Base-by-base conservation (phyloP, 2,113 vertebrate species). In the Pithys albifrons region DNA sequence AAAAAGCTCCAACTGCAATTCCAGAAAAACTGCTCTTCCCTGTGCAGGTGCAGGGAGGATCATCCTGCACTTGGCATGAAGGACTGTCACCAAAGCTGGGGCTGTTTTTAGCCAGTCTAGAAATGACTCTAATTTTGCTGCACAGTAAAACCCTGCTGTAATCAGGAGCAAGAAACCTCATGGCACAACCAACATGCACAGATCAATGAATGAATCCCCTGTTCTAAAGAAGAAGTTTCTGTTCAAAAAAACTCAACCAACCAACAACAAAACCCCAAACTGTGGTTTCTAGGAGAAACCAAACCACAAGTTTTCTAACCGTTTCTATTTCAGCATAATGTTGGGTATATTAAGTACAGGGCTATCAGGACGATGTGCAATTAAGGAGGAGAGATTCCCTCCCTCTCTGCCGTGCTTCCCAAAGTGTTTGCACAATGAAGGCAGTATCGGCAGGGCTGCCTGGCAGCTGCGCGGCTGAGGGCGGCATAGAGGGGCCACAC, bases 141-240 rank as follows among this genome's bases (percentile, higher is more conserved):
- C 43, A n/a, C 29, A 45, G 52, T 48, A 6, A 79, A 94, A 14
- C 78, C 48, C 66, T 8, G 71, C 75, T 35, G 25, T 22, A 39
- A 55, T 31, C 74, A 57, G 39, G 43, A 69, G 43, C 3, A 19
- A 10, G 57, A 79, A 57, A 93, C 23, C 85, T 93, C 22, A 2
- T 23, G 18, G 57, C 58, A 11, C 14, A 10, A 31, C 77, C 13
- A 27, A 10, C 13, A 1, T 14, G 1, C 39, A 1, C 14, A 55
- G 62, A 74, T 70, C 75, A 31, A 15, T 81, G 83, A 89, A 64
- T 11, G 91, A 72, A 55, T 16, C 69, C 7, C 78, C 88, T 90
- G 75, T 74, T 67, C 64, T 67, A 77, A 93, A 95, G 94, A 83
- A 95, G 86, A 95, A 95, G 91, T 95, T 84, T 66, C 94, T 93